These are phyloP conservation scores for Acropora tenuis DNA, from an alignment of 64 coral and sea anemone species.

Conservation along the genomic window DNA sequence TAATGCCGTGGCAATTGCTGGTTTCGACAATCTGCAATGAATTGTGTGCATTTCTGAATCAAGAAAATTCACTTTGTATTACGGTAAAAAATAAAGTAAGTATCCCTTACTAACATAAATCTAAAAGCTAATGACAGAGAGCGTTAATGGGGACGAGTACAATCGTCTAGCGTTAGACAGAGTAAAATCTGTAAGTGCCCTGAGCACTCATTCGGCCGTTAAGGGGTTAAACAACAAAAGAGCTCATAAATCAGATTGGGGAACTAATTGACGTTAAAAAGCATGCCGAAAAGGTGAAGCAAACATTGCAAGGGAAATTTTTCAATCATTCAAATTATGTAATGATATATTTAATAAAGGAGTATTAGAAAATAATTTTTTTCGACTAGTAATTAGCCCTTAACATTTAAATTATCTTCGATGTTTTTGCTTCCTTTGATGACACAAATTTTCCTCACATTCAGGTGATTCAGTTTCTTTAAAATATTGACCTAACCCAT, in stretches of 20 bases:
- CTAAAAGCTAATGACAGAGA: not conserved
- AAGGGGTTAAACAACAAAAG: not conserved
- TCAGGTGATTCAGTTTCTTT: not conserved
- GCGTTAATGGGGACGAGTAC: too few species aligned
- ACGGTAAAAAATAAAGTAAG: too few species aligned
- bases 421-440: not conserved
- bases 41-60: not conserved
- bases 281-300: not conserved
- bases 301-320: too few species aligned
- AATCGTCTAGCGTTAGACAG: too few species aligned
- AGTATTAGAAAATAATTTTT: not conserved
- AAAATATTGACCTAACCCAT: not conserved
- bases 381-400: not conserved
- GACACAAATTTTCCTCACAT: not conserved
- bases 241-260: not conserved
- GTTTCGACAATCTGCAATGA: too few species aligned
- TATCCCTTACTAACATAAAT: not conserved
- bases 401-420: not conserved
- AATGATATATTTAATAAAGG: not conserved
- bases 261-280: slow-evolving; percentile 18
- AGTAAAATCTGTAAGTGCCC: too few species aligned
- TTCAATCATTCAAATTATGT: not conserved
- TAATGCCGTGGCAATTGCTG: too few species aligned
- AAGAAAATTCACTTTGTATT: not conserved
- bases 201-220: too few species aligned